phyloP scores from a whole-genome alignment of 1,140 invertebrate genomes.

The Aethina tumida region DNA sequence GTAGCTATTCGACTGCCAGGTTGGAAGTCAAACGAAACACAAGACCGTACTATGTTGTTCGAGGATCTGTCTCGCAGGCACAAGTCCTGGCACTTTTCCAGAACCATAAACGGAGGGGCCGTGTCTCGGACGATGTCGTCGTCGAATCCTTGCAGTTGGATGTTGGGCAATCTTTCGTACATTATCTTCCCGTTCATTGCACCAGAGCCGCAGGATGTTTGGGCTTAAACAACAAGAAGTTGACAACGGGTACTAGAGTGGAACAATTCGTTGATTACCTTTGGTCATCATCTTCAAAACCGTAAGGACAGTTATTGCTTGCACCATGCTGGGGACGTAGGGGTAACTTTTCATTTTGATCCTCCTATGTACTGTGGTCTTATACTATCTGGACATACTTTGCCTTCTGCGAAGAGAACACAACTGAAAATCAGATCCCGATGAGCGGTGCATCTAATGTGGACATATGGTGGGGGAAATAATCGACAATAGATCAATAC shows the following conservation, averaged over 20 bases:
- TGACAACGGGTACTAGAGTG: too few relatives aligned
- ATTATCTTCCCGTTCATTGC: constrained; percentile 62
- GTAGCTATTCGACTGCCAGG: constrained; percentile 74
- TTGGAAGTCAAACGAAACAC: constrained; percentile 82
- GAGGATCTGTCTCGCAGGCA: constrained; percentile 72
- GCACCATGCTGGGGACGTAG: constrained; percentile 60
- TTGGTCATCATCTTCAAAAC: constrained; percentile 72
- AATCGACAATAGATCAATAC: constrained; percentile 1
- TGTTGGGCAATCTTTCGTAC: constrained; percentile 79
- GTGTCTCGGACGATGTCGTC: constrained; percentile 77
- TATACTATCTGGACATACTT: constrained; percentile 37
- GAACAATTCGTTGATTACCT: constrained; percentile 49
- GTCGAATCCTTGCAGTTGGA: constrained; percentile 78
- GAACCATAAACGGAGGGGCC: constrained; percentile 69
- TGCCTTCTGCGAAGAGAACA: constrained; percentile 19
- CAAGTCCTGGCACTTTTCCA: constrained; percentile 76
- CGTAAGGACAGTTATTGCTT: constrained; percentile 73
- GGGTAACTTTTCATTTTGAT: constrained; percentile 51
- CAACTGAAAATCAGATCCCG: background rate
- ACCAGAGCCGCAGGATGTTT: constrained; percentile 84
- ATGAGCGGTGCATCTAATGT: background rate
- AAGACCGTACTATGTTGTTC: constrained; percentile 69
- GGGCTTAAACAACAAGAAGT: constrained; percentile 47
- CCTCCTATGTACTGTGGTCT: constrained; percentile 14
- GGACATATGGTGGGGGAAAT: background rate